phyloP scores from a whole-genome alignment of 35 echinoderm and acorn worm species.

The Ptychodera flava region DNA sequence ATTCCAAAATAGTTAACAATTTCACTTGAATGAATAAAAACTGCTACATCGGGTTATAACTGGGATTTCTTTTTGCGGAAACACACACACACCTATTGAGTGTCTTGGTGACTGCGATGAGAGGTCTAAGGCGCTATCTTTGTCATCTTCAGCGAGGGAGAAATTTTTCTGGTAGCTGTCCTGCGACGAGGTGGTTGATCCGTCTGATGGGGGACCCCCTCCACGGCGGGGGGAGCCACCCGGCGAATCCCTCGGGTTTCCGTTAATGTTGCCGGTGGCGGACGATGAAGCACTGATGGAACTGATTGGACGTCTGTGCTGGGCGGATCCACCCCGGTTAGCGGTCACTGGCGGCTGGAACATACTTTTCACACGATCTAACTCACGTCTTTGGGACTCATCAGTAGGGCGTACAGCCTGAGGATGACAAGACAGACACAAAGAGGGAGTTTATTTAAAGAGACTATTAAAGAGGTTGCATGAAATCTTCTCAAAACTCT shows the following conservation, averaged over 20 bases:
- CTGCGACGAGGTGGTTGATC: not conserved
- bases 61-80: too few relatives aligned
- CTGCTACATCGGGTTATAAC: too few relatives aligned
- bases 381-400: not conserved
- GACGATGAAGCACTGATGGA: conserved; percentile 30
- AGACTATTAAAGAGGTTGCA: too few relatives aligned
- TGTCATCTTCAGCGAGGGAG: not conserved
- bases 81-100: conserved; percentile 41
- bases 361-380: conserved; percentile 34
- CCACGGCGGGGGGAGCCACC: conserved; percentile 24
- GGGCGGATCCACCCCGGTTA: conserved; percentile 5
- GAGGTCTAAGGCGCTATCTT: conserved; percentile 58
- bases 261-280: conserved; percentile 19
- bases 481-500: too few relatives aligned
- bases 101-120: conserved; percentile 68
- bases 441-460: too few relatives aligned
- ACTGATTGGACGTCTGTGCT: not conserved
- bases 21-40: too few relatives aligned
- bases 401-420: not conserved
- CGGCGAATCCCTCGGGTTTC: conserved; percentile 46
- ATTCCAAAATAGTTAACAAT: too few relatives aligned
- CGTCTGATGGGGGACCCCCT: not conserved
- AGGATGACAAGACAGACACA: too few relatives aligned
- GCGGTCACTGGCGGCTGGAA: conserved; percentile 23
- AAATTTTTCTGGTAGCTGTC: conserved; percentile 1